phyloP scores from a whole-genome alignment of 1,140 invertebrate species.

The Diabrotica undecimpunctata region DNA sequence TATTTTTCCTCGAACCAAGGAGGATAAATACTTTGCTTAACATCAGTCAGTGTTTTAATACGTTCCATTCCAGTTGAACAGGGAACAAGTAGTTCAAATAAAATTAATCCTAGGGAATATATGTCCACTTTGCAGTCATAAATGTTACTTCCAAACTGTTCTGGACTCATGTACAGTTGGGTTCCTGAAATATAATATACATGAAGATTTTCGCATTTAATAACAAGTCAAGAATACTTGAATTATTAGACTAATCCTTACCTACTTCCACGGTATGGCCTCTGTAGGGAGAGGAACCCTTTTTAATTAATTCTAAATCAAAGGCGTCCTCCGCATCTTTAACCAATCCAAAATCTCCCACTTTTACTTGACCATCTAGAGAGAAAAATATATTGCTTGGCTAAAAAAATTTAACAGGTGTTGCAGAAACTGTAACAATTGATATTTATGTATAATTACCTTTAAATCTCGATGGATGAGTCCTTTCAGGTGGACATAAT shows the following conservation, averaged over 20 bases:
- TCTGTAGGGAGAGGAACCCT: conserved; percentile 29
- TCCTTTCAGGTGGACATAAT: conserved; percentile 88
- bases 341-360: conserved; percentile 95
- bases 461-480: conserved; percentile 95
- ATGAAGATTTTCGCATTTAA: no score
- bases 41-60: conserved; percentile 57
- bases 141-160: conserved; percentile 73
- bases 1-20: conserved; percentile 60
- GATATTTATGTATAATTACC: conserved; percentile 48
- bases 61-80: conserved; percentile 91
- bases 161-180: conserved; percentile 95
- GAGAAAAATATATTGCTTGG: conserved; percentile 97
- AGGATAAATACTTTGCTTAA: conserved; percentile 70
- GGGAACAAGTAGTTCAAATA: conserved; percentile 86
- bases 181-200: conserved; percentile 60
- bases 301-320: conserved; percentile 46
- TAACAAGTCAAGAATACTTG: no score
- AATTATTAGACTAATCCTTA: conserved; percentile 38
- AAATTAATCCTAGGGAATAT: conserved; percentile 89
- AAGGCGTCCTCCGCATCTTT: conserved; percentile 73
- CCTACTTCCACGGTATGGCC: conserved; percentile 58
- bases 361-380: conserved; percentile 83
- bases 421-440: not conserved
- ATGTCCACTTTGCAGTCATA: conserved; percentile 97
- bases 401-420: conserved; percentile 49